Base-by-base conservation (phyloP, 30 jellyfish, hydroid and myxozoan genomes). In the Hydractinia echinata region DNA sequence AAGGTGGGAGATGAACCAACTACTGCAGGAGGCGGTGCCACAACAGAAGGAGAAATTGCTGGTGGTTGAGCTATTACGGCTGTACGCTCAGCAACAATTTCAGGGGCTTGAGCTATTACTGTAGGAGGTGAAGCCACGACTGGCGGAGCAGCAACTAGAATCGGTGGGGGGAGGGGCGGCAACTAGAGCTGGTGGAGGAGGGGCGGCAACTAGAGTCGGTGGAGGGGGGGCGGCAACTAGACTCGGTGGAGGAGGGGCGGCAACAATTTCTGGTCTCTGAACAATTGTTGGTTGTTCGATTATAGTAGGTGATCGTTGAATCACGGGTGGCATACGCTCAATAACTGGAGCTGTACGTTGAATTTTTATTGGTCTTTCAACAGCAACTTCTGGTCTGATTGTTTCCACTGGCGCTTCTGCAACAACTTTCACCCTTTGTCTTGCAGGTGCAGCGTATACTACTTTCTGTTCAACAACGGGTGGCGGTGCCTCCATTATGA, bases 51-150 rank as follows among this genome's bases (percentile, higher is more conserved):
- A 13, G 18, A 30, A 30, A 30, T 30, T 2, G 44, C 19, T 6
- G 74, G 74, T 13, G 9, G 19, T 9, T 64, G 19, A 51, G 39
- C 18, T n/a, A 64, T 13, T 7, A 6, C 4, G 39, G 74, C 5
- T 13, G 74, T 13, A 13, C 19, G 51, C 7, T 0, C 74, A 6
- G 74, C 74, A 64, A 64, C 74, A 30, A 30, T 30, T 64, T n/a
- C 74, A 64, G 74, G 74, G 10, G 74, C 19, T n/a, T 44, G 74
- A n/a, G 74, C 39, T 51, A 64, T 51, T 6, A 64, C 74, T n/a
- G 39, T 51, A 64, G 74, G 74, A 64, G 9, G 74, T 64, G 74
- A 51, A 64, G 74, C 74, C 10, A 64, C 74, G 39, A 64, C 74
- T 6, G 74, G 18, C 39, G 74, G 74, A 7, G 74, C 51, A 7